phyloP scores from a whole-genome alignment of 2,797 vertebrate species.

The Sebastes steindachneri region DNA sequence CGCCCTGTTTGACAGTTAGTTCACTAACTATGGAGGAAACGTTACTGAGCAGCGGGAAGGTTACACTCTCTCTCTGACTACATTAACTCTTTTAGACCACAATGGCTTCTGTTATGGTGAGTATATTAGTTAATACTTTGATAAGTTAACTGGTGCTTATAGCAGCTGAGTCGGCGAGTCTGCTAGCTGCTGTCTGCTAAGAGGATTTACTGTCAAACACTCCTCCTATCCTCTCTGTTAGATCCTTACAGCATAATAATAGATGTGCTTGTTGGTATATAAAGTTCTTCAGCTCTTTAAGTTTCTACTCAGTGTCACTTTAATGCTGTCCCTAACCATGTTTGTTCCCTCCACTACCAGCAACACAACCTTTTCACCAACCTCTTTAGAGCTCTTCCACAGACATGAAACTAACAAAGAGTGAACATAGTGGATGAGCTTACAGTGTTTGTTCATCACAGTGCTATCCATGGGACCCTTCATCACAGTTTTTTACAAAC shows the following conservation, averaged over 20 bases:
- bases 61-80: slow-evolving; percentile 20
- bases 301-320: neutral
- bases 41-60: neutral
- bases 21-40: slow-evolving; percentile 23
- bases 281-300: neutral
- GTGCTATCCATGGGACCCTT: neutral
- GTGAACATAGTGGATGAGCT: neutral
- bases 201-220: slow-evolving; percentile 61
- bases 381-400: neutral
- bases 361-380: neutral
- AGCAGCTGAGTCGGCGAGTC: slow-evolving; percentile 33
- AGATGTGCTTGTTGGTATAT: too few species aligned
- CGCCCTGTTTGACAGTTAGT: slow-evolving; percentile 63
- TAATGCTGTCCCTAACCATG: neutral
- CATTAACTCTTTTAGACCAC: neutral
- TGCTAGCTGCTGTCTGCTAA: slow-evolving; percentile 46
- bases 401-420: neutral
- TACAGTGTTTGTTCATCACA: neutral
- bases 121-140: neutral
- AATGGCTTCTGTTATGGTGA: slow-evolving; percentile 83
- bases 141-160: neutral
- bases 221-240: neutral
- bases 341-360: neutral
- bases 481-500: too few species aligned
- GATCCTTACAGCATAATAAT: neutral